phyloP scores from a whole-genome alignment of 1,140 invertebrate species.

The Pogonognathellus flavescens region DNA sequence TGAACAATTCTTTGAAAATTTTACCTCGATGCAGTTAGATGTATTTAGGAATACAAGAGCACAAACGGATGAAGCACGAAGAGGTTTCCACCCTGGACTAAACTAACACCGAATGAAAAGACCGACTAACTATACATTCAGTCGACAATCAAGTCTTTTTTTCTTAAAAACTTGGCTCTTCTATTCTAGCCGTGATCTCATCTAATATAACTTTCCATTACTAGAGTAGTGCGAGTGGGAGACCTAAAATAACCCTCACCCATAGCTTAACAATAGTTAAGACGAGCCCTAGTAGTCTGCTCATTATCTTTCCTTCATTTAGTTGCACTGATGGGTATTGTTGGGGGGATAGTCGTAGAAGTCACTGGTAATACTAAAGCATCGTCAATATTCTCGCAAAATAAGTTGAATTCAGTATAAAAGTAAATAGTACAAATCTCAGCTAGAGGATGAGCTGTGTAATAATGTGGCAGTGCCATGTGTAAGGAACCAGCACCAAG shows the following conservation, averaged over 20 bases:
- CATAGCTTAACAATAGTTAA: constrained; percentile 41
- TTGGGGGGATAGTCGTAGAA: constrained; percentile 9
- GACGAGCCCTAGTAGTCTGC: constrained; percentile 18
- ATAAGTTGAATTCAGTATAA: constrained; percentile 27
- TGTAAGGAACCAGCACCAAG: no score
- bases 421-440: constrained; percentile 22
- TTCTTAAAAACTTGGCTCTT: constrained; percentile 45
- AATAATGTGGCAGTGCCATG: no score
- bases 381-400: constrained; percentile 42
- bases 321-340: constrained; percentile 6
- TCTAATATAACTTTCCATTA: constrained; percentile 47
- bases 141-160: constrained; percentile 49
- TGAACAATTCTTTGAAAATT: constrained; percentile 24
- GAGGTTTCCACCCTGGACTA: constrained; percentile 40
- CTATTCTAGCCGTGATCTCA: constrained; percentile 44
- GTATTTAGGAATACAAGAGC: constrained; percentile 29
- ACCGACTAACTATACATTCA: constrained; percentile 48
- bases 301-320: background rate
- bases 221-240: background rate
- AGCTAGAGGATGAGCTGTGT: background rate
- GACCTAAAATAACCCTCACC: constrained; percentile 48
- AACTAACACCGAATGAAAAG: constrained; percentile 45
- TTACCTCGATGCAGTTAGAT: constrained; percentile 33
- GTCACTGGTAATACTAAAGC: background rate
- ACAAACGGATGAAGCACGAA: constrained; percentile 34